Percentiles rank a stretch among this genome's conserved stretches.
Conservation (phyloP, 2,113 vertebrate genomes). For the Hystrix cristata region DNA sequence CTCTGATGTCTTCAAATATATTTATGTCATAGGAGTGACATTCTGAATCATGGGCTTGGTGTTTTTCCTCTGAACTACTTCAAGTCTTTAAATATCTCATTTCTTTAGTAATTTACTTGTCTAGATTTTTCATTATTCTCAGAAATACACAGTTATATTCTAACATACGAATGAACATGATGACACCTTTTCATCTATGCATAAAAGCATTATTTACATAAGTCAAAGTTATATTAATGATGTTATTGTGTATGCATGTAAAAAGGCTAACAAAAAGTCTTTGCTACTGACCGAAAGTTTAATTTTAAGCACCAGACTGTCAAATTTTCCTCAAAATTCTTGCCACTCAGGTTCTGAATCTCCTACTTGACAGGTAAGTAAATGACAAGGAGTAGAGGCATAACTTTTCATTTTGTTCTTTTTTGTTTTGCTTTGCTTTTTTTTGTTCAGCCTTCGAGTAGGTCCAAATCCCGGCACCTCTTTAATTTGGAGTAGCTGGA, state of each 20-base stretch:
- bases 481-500: neutral
- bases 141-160: neutral
- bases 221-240: neutral
- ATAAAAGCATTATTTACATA: neutral
- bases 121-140: neutral
- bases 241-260: neutral
- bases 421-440: neutral
- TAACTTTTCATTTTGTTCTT: neutral
- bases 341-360: neutral
- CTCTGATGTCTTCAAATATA: neutral
- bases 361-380: neutral
- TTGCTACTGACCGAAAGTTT: neutral
- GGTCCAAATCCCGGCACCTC: neutral
- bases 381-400: neutral
- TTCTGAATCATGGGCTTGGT: neutral
- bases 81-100: neutral
- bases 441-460: neutral
- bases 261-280: neutral
- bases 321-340: neutral
- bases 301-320: neutral
- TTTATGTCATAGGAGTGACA: neutral
- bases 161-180: neutral
- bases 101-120: neutral
- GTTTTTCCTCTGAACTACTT: neutral
- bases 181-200: neutral